Base-by-base conservation (phyloP, 2,888 invertebrate genomes). In the Agrochola litura region DNA sequence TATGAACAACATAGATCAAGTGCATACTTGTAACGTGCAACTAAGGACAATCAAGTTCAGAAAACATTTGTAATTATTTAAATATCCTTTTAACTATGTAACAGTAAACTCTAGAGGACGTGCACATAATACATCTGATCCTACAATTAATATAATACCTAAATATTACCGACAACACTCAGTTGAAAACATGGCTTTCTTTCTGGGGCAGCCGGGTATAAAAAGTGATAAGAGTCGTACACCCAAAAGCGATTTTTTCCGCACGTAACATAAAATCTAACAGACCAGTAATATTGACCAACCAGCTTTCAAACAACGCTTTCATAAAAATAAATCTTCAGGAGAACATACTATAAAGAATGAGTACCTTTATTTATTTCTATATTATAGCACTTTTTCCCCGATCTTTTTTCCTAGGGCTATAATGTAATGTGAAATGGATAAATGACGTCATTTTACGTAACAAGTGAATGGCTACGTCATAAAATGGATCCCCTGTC, bases 401-500 rank as follows among this genome's bases (percentile, higher is more conserved):
- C 41, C 22, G 19, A 41, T 52, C n/a, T 71, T 69, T 76, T 81
- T 74, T 52, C 74, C 70, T 52, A 37, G 56, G 82, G 80, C 82
- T 79, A 49, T 66, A 66, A 66, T 49, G 19, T 66, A 72, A 86
- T 88, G 81, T 79, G 75, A 84, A 81, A 84, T 81, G 82, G 69
- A 69, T 85, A 86, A 89, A 87, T 79, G 81, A 84, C 87, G 78
- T 87, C 82, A 85, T 89, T 86, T 78, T 12, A 66, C 30, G 76
- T 70, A 68, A 73, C 81, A 86, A 79, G 76, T 80, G 77, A 83
- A 78, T 67, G 73, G 71, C 54, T 74, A 82, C 79, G 85, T 88
- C 90, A 89, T 91, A 92, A 91, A 90, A 82, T 58, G 86, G 43
- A 73, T 65, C 60, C 71, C 63, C 37, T 85, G 79, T 85, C 73